A percentile compares a stretch with the other conserved stretches of the same genome.
phyloP scores from a whole-genome alignment of 2,797 vertebrate species.

The Morelia viridis region DNA sequence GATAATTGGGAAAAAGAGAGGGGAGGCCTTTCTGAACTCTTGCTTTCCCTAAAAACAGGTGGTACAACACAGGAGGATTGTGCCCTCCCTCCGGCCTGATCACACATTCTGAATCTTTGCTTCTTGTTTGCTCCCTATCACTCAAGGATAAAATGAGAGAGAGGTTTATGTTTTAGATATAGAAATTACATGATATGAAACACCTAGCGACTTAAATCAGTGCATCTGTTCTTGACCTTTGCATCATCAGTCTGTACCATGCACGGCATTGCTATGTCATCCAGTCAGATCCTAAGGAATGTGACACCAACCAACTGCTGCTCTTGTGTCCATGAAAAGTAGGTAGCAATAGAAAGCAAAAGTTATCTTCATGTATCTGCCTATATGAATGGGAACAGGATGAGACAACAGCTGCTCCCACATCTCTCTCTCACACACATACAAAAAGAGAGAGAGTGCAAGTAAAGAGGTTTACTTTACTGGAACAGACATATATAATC shows the following conservation, averaged over 20 bases:
- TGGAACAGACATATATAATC: background rate
- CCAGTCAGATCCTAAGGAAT: background rate
- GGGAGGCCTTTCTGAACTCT: background rate
- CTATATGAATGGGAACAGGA: background rate
- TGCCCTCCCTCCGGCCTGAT: background rate
- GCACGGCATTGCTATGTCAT: background rate
- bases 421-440: too few species aligned
- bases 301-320: background rate
- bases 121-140: background rate
- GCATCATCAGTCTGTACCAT: background rate
- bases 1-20: background rate
- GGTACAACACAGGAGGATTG: background rate
- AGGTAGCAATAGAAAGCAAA: background rate
- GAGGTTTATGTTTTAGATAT: background rate
- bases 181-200: background rate
- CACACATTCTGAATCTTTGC: background rate
- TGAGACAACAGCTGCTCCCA: background rate
- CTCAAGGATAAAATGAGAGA: background rate
- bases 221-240: background rate
- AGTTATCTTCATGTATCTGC: background rate
- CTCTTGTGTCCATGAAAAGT: background rate
- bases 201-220: background rate
- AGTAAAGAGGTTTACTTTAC: background rate
- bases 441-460: rapidly evolving
- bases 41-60: background rate